Evolutionary conservation across 2,113 vertebrate species (phyloP).

Genomic region (Rhadina sibilatrix): DNA sequence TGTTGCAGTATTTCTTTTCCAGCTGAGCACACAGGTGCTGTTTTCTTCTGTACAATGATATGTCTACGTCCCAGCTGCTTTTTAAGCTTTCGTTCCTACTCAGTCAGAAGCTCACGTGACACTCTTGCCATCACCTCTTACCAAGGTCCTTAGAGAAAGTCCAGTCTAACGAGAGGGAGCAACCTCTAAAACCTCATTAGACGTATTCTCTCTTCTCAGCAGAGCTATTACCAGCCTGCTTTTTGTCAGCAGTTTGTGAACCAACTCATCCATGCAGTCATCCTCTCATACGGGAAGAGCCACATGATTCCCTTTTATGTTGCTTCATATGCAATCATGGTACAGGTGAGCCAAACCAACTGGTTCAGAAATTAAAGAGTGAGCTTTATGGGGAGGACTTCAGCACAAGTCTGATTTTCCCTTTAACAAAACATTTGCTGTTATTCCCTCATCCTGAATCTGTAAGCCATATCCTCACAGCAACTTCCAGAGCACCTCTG

Average conservation of each 20-base stretch:
- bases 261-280: conserved; percentile 42
- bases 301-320: conserved; percentile 50
- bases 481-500: not conserved
- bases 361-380: conserved; percentile 61
- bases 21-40: not conserved
- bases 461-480: not conserved
- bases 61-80: not conserved
- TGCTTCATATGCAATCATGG: conserved; percentile 41
- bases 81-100: not conserved
- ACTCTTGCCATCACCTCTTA: not conserved
- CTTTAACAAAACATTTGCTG: not conserved
- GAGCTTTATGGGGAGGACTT: not conserved
- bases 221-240: conserved; percentile 21
- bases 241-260: conserved; percentile 64
- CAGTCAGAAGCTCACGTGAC: not conserved
- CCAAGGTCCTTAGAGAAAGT: not conserved
- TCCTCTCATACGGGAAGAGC: conserved; percentile 19
- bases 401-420: not conserved
- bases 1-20: not conserved
- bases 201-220: conserved; percentile 1
- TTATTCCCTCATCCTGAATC: not conserved
- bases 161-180: not conserved
- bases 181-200: conserved; percentile 10
- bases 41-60: not conserved
- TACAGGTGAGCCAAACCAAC: conserved; percentile 31